phyloP scores from a whole-genome alignment of 2,797 vertebrate genomes.

The Mus spretus region DNA sequence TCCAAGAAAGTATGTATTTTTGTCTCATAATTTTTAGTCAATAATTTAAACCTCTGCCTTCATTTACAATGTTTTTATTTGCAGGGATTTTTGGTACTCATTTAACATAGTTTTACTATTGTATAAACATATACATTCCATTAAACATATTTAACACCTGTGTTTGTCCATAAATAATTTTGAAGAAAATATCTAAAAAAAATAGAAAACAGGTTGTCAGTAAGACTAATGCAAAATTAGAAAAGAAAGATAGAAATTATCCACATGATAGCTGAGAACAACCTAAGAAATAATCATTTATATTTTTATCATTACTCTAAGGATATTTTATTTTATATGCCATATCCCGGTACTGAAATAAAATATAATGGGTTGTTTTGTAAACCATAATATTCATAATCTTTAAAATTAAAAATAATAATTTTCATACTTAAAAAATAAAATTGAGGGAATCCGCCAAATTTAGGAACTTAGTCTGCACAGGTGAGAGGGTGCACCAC shows the following conservation, averaged over 20 bases:
- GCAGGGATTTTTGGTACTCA: background rate
- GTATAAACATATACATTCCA: background rate
- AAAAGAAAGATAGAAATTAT: background rate
- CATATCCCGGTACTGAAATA: background rate
- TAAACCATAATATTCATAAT: background rate
- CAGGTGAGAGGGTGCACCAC: too few species aligned
- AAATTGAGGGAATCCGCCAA: background rate
- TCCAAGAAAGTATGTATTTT: background rate
- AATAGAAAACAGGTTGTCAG: background rate
- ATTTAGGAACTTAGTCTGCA: too few species aligned
- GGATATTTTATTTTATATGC: background rate
- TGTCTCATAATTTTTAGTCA: background rate
- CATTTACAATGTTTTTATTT: background rate
- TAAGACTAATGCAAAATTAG: background rate
- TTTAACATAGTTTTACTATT: background rate
- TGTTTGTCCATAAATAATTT: background rate
- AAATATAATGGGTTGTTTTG: background rate
- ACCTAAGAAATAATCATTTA: background rate
- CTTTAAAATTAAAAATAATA: conserved; percentile 25
- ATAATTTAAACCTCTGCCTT: background rate
- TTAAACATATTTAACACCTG: background rate
- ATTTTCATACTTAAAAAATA: background rate
- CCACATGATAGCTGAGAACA: background rate
- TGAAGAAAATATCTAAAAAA: background rate
- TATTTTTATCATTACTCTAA: background rate